These are phyloP conservation scores for Petroica traversi DNA, from an alignment of 2,113 vertebrate genomes.

Conservation along the genomic window DNA sequence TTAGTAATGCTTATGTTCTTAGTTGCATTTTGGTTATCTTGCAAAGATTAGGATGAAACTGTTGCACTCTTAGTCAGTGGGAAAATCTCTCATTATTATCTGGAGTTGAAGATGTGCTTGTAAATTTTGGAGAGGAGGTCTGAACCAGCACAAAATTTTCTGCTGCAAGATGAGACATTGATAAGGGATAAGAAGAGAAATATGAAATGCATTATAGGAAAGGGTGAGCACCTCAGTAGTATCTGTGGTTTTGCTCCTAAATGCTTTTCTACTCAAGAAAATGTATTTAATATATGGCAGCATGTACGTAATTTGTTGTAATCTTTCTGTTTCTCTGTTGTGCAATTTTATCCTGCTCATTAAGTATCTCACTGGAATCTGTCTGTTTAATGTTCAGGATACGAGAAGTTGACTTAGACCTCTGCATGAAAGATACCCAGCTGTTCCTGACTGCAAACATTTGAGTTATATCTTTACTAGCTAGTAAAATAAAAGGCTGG, in stretches of 20 bases:
- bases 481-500: not conserved
- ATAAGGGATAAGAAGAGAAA: not conserved
- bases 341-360: not conserved
- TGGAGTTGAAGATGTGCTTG: not conserved
- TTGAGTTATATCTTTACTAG: constrained; percentile 2
- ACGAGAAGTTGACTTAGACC: not conserved
- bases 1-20: not conserved
- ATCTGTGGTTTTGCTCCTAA: not conserved
- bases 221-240: not conserved
- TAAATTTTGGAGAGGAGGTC: not conserved
- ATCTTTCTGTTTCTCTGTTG: not conserved
- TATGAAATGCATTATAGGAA: not conserved
- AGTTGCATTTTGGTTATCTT: constrained; percentile 12
- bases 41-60: not conserved
- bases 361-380: not conserved
- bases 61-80: not conserved
- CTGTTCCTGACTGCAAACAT: not conserved
- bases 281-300: not conserved
- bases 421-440: not conserved
- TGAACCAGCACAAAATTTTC: not conserved
- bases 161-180: not conserved
- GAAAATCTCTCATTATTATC: not conserved
- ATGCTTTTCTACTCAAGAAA: not conserved
- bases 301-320: not conserved
- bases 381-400: not conserved